phyloP scores from a whole-genome alignment of 1,140 invertebrate genomes.

The Ladona fulva region DNA sequence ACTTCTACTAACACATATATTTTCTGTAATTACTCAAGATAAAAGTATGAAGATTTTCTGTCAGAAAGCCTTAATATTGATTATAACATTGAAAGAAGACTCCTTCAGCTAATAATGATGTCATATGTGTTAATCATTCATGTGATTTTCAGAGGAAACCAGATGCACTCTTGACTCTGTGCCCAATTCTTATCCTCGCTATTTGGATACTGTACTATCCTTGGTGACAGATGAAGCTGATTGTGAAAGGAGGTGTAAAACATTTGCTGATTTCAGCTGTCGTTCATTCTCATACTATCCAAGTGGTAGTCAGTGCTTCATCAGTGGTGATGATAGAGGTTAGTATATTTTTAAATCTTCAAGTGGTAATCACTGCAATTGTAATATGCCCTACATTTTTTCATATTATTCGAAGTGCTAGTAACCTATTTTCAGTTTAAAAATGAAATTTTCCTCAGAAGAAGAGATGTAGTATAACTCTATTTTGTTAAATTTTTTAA shows the following conservation, averaged over 20 bases:
- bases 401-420: no score
- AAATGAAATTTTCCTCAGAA: no score
- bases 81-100: background rate
- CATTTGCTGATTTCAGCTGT: slow-evolving; percentile 36
- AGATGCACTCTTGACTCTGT: slow-evolving; percentile 30
- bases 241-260: slow-evolving; percentile 36
- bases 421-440: no score
- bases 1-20: no score
- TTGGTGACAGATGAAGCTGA: slow-evolving; percentile 33
- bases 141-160: slow-evolving; percentile 26
- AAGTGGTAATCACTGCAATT: no score
- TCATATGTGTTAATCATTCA: background rate
- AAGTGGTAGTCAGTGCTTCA: slow-evolving; percentile 39
- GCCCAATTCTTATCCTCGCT: slow-evolving; percentile 35
- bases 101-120: background rate
- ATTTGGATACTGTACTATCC: slow-evolving; percentile 36
- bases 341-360: background rate
- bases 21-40: no score
- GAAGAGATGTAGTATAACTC: no score
- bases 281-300: slow-evolving; percentile 39
- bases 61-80: no score
- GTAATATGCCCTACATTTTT: no score
- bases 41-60: no score
- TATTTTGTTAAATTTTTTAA: no score
- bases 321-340: slow-evolving; percentile 32